phyloP scores from a whole-genome alignment of 2,888 invertebrate species.

The Tinea trinotella region DNA sequence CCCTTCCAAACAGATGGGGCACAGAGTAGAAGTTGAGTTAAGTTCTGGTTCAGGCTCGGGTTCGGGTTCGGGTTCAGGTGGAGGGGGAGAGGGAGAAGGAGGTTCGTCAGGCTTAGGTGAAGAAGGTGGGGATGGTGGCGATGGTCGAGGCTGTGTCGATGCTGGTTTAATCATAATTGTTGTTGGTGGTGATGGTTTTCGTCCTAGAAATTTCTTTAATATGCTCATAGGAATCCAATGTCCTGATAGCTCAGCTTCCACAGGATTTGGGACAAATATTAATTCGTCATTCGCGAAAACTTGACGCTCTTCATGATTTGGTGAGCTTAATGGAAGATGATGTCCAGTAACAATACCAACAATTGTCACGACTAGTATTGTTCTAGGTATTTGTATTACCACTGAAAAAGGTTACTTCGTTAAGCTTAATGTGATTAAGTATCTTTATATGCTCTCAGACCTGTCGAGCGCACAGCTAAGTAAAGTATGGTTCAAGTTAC shows the following conservation, averaged over 20 bases:
- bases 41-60: not conserved
- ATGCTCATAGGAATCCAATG: slow-evolving; percentile 43
- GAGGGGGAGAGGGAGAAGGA: not conserved
- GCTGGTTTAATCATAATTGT: not conserved
- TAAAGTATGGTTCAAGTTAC: no score
- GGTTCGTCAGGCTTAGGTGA: not conserved
- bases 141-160: no score
- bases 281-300: slow-evolving; percentile 32
- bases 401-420: no score
- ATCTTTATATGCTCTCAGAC: no score
- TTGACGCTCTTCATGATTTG: no score
- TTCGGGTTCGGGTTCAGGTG: not conserved
- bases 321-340: no score
- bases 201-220: slow-evolving; percentile 30
- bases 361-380: no score
- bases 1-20: no score
- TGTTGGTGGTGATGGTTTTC: not conserved
- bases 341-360: no score
- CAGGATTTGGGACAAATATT: slow-evolving; percentile 39
- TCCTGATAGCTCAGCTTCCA: slow-evolving; percentile 41
- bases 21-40: not conserved
- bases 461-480: no score
- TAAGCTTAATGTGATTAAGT: no score
- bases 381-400: no score
- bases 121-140: not conserved